Conservation (phyloP, 2,797 vertebrate species). For the Clamator glandarius region DNA sequence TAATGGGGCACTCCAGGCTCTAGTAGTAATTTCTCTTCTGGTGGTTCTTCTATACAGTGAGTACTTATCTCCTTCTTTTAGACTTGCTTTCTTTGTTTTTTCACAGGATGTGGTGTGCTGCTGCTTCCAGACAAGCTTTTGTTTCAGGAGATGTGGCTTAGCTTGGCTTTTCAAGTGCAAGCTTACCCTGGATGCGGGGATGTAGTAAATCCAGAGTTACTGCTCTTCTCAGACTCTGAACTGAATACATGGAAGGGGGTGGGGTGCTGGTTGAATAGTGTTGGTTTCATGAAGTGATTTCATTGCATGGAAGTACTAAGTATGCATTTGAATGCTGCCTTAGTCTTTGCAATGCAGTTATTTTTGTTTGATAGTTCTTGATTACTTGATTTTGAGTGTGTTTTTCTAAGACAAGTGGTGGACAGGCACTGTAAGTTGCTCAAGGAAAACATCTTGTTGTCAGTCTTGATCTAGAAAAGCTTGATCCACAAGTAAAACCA, state of each 20-base stretch:
- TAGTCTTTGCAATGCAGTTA: neutral
- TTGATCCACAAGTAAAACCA: neutral
- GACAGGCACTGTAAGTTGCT: neutral
- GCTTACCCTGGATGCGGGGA: neutral
- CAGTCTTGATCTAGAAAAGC: neutral
- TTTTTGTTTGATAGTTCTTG: neutral
- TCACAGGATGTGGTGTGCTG: rapidly evolving
- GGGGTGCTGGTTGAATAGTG: neutral
- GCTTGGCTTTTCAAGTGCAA: neutral
- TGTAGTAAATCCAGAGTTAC: neutral
- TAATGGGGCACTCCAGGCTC: neutral
- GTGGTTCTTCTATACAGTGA: rapidly evolving
- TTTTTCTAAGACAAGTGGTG: neutral
- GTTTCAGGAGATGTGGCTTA: neutral
- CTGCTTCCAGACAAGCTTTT: neutral
- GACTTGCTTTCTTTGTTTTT: neutral
- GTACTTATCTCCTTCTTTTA: neutral
- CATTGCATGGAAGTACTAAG: neutral
- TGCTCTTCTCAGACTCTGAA: neutral
- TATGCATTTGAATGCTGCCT: neutral
- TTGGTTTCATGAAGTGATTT: neutral
- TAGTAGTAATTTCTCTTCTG: rapidly evolving
- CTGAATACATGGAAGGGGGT: neutral
- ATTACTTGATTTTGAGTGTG: neutral
- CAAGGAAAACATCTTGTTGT: neutral